Base-by-base conservation (phyloP, 2,797 vertebrate genomes). In the Botia almorhae region DNA sequence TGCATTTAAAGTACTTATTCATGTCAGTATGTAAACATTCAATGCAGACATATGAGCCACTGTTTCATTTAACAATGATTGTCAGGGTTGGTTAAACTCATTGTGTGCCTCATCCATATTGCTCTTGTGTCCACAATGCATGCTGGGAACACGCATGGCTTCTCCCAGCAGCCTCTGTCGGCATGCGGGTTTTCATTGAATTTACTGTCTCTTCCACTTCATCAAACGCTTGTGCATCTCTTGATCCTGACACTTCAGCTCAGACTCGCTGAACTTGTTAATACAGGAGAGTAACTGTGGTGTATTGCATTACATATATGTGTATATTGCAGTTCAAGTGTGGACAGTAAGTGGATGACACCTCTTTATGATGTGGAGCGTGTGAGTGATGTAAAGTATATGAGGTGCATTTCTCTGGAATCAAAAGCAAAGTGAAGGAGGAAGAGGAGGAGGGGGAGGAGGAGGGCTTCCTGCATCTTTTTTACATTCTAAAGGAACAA, bases 171-270 rank as follows among this genome's bases (percentile, higher is more conserved):
- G 39, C 33, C 69, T 50, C 50, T 29, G 29, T 72, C 3, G 23
- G 60, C 26, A 72, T 43, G 23, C 68, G n/a, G 65, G 53, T 29
- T 67, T 75, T 69, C 53, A 81, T 74, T 75, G 55, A 74, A 75
- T 75, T 75, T 75, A 75, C 64, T 81, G 16, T 39, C 72, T 69
- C 55, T 61, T 69, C 46, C 26, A 61, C 53, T 61, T 69, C 53
- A 69, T 81, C 71, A 74, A 69, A 69, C 1, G 46, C 64, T 61
- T 63, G 74, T 60, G 51, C 53, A 69, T 67, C 61, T 69, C 63
- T 68, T 68, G 64, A 74, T 69, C 72, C 69, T 75, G 71, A 81
- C 78, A 81, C 63, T 67, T 74, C 70, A 50, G 51, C 78, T 55
- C 23, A 29, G 16, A 29, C 48, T 68, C 39, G 13, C 23, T 58